Base-by-base conservation (phyloP, 2,113 vertebrate genomes). In the Phaethon lepturus region DNA sequence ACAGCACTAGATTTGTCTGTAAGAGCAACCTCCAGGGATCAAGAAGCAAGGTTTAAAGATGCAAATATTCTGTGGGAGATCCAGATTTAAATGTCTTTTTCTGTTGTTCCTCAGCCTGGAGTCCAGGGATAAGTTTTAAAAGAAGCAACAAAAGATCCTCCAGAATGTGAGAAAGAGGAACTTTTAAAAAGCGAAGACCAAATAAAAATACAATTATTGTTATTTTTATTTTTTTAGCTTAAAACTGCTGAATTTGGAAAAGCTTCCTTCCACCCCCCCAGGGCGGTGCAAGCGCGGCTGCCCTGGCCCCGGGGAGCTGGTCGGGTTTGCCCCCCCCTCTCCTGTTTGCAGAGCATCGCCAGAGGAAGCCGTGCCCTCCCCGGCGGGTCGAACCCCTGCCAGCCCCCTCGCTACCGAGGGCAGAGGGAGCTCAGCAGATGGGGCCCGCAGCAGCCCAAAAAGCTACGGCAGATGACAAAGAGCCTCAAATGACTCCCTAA, bases 21-120 rank as follows among this genome's bases (percentile, higher is more conserved):
- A 33, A 87, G 19, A 92, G 58, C 91, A 85, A 60, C 72, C 80
- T 85, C 94, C 9, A 4, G 63, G 93, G 74, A 90, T 82, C 49
- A 63, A 85, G 72, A 85, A 72, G 58, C n/a, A 75, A 75, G 58
- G 69, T 76, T 79, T 96, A 85, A 92, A 90, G 78, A 92, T 82
- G 90, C 88, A 96, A 95, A 88, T 82, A 60, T 91, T 82, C 73
- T 40, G 29, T 16, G 26, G 67, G 40, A 85, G 67, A 77, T 14
- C 47, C 55, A 49, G 67, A 82, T 86, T 79, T 73, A 45, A 73
- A 84, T 56, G 28, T 49, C 9, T 25, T 68, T 26, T 66, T 22
- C 33, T 13, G 14, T 35, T 52, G 4, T 72, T 81, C 67, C 31
- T 93, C 80, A 84, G 26, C 35, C 49, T 66, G 19, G 55, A 67